Base-by-base conservation (phyloP, 1,140 invertebrate genomes). In the Rhizoglyphus robini region DNA sequence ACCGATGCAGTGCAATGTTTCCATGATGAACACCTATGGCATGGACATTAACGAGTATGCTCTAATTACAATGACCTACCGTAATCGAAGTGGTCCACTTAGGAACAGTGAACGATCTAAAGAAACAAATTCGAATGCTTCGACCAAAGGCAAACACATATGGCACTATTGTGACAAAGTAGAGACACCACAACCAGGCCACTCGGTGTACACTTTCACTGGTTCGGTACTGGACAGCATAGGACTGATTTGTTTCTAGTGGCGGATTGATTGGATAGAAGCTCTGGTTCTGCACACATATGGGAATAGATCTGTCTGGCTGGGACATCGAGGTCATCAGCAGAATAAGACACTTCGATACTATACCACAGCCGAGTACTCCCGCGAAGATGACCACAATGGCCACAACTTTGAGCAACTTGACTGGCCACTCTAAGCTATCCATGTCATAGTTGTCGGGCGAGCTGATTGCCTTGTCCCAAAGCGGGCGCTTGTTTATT, bases 121-220 rank as follows among this genome's bases (percentile, higher is more conserved):
- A 94, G 70, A 90, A 84, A 73, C 88, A 93, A 75, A 94, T 93
- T 69, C 90, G 82, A 2, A 85, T 79, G 20, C 89, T 86, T 60
- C 90, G 79, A 70, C 93, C 86, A 13, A 91, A 76, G 0, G 88
- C 85, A 15, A 90, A 90, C 31, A 94, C 77, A 76, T 95, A 90
- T 0, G 91, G 91, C 47, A 91, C 82, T 0, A 86, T 80, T 72
- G 88, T 91, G 0, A 85, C 87, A 69, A 90, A 86, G 46, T 93
- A 78, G 15, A 95, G 76, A 63, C 86, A 87, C 91, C 91, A 95
- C 73, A 90, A 88, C 90, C 90, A 95, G 11, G 86, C 87, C 57
- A 93, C 85, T 47, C 88, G 81, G 74, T 94, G 89, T 67, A 85
- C 83, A 36, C 64, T 38, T 27, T 59, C 57, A n/a, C n/a, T n/a